phyloP scores from a whole-genome alignment of 2,888 invertebrate genomes.

The Fragum sueziense region DNA sequence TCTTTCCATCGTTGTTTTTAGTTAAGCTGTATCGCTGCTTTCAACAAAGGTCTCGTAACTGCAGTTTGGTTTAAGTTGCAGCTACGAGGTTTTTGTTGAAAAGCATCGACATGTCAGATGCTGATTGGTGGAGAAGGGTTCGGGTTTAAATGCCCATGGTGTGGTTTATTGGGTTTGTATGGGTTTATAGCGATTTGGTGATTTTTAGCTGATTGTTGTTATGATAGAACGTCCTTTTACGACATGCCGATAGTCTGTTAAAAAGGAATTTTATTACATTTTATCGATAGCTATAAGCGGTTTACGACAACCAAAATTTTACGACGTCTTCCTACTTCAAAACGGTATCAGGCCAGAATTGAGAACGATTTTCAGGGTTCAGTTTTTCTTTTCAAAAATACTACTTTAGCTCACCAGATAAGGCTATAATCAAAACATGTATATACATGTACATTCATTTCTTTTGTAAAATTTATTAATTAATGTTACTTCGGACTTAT shows the following conservation, averaged over 20 bases:
- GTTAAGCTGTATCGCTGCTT: too few species aligned
- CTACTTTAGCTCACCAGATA: too few species aligned
- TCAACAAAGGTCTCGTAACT: too few species aligned
- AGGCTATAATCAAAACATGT: too few species aligned
- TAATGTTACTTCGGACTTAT: too few species aligned
- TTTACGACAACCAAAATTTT: neutral
- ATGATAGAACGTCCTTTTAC: slow-evolving; percentile 11
- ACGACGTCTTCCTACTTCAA: neutral
- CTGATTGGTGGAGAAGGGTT: neutral
- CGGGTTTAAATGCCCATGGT: neutral
- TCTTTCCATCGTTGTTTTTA: too few species aligned
- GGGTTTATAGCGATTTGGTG: slow-evolving; percentile 16
- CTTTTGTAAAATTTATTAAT: too few species aligned
- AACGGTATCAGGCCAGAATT: neutral
- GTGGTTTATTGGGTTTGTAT: slow-evolving; percentile 15
- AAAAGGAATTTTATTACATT: neutral
- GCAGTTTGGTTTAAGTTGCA: too few species aligned
- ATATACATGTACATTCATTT: too few species aligned
- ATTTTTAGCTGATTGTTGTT: slow-evolving; percentile 21
- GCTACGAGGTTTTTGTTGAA: too few species aligned
- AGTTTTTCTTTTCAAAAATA: too few species aligned
- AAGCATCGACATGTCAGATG: too few species aligned
- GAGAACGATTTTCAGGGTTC: neutral
- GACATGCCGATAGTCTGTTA: slow-evolving; percentile 7
- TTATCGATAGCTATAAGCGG: neutral